Percentiles rank a stretch among this genome's conserved stretches.
Conservation (phyloP, 2,888 invertebrate species). For the Hermaeophaga mercurialis region DNA sequence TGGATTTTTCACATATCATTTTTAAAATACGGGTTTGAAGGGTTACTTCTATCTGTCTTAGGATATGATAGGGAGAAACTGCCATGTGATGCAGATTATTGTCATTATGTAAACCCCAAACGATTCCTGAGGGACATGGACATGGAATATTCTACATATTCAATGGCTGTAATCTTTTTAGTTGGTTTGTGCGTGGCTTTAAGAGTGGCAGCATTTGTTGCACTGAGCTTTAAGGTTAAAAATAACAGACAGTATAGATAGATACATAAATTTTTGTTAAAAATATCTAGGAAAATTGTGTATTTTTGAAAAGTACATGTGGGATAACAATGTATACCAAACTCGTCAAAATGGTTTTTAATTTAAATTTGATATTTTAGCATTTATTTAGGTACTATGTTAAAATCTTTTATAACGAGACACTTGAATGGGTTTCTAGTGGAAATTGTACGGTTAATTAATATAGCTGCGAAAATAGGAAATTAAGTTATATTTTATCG, state of each 20-base stretch:
- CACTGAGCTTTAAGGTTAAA: slow-evolving; percentile 63
- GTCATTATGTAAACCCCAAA: slow-evolving; percentile 72
- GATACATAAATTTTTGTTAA: no score
- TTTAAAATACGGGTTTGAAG: slow-evolving; percentile 87
- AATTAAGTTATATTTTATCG: no score
- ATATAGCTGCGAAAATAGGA: no score
- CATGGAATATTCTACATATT: slow-evolving; percentile 70
- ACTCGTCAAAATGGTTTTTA: no score
- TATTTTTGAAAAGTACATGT: no score
- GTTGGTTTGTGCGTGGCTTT: slow-evolving; percentile 67
- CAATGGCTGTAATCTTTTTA: slow-evolving; percentile 69
- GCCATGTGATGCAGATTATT: slow-evolving; percentile 75
- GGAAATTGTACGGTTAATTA: no score
- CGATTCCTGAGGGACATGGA: slow-evolving; percentile 78
- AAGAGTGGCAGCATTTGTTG: slow-evolving; percentile 68
- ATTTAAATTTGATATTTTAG: no score
- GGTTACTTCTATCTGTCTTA: slow-evolving; percentile 79
- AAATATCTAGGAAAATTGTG: not conserved
- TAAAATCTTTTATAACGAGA: no score
- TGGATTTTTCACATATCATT: slow-evolving; percentile 91
- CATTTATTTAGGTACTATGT: no score
- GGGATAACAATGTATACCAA: no score
- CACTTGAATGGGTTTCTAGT: no score
- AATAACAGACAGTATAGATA: slow-evolving; percentile 25
- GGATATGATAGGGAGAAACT: slow-evolving; percentile 79